Conservation (phyloP, 1,140 invertebrate species). For the Calliopsis andreniformis region DNA sequence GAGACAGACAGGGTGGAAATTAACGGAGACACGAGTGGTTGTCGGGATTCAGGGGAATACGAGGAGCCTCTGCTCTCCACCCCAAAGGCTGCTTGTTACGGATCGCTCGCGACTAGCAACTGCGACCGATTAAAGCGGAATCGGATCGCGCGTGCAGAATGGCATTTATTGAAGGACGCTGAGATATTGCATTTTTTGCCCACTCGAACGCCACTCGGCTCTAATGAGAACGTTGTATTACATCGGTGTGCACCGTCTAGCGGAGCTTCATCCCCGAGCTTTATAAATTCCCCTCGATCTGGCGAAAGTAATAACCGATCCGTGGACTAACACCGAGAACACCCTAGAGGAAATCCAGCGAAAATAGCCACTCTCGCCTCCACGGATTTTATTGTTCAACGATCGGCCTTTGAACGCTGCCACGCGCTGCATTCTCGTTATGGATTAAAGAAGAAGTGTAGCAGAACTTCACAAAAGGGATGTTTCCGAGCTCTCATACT, state of each 20-base stretch:
- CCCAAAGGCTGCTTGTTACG: constrained; percentile 2
- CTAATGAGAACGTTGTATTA: constrained; percentile 37
- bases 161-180: constrained; percentile 35
- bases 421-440: too few species aligned
- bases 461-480: not conserved
- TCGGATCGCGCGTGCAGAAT: constrained; percentile 23
- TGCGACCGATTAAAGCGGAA: constrained; percentile 16
- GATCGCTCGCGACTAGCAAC: not conserved
- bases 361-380: constrained; percentile 21
- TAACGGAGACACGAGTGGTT: constrained; percentile 37
- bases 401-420: not conserved
- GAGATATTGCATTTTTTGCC: constrained; percentile 36
- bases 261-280: not conserved
- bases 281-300: constrained; percentile 39
- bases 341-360: not conserved
- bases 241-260: not conserved
- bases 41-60: too few species aligned
- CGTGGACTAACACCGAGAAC: not conserved
- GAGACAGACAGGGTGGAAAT: constrained; percentile 44
- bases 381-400: constrained; percentile 20
- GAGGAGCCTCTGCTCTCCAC: constrained; percentile 7
- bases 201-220: not conserved
- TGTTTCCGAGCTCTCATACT: too few species aligned
- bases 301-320: constrained; percentile 32
- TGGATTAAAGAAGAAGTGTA: too few species aligned